A percentile compares a stretch with the other conserved stretches of the same genome.
Conservation (phyloP, 2,888 invertebrate species). For the Matsumyia berberina region DNA sequence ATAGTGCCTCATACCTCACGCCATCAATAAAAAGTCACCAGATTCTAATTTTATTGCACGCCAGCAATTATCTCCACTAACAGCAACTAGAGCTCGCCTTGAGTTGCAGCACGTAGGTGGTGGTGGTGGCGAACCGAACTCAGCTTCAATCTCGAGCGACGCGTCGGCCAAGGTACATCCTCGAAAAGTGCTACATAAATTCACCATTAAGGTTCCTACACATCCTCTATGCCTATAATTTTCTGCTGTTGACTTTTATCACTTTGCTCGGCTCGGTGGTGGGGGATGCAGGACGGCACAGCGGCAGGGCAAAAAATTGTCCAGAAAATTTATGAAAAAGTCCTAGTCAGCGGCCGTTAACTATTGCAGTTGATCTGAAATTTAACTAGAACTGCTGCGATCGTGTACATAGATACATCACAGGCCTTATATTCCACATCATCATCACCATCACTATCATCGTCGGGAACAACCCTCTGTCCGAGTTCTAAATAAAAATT, state of each 20-base stretch:
- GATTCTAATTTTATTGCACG: constrained; percentile 77
- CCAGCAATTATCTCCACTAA: constrained; percentile 74
- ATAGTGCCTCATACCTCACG: constrained; percentile 69
- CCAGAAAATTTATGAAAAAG: constrained; percentile 70
- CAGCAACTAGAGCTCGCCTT: constrained; percentile 65
- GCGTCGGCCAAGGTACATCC: constrained; percentile 65
- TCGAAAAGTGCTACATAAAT: constrained; percentile 76
- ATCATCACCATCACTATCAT: constrained; percentile 47
- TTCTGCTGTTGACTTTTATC: constrained; percentile 74
- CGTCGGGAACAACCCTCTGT: constrained; percentile 36
- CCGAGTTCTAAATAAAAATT: constrained; percentile 62
- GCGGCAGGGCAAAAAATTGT: constrained; percentile 14
- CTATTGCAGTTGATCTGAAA: constrained; percentile 66
- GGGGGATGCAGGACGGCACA: constrained; percentile 4
- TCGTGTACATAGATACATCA: constrained; percentile 58
- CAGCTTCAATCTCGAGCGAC: constrained; percentile 24
- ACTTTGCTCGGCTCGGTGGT: constrained; percentile 30
- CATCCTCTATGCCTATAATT: constrained; percentile 75
- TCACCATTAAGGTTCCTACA: constrained; percentile 76
- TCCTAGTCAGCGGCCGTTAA: constrained; percentile 49
- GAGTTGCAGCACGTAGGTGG: constrained; percentile 65
- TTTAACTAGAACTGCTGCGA: constrained; percentile 51
- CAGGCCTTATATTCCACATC: constrained; percentile 46
- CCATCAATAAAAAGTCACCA: constrained; percentile 76
- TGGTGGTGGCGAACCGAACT: constrained; percentile 43